phyloP scores from a whole-genome alignment of 2,113 vertebrate genomes.

The Sinocyclocheilus anophthalmus region DNA sequence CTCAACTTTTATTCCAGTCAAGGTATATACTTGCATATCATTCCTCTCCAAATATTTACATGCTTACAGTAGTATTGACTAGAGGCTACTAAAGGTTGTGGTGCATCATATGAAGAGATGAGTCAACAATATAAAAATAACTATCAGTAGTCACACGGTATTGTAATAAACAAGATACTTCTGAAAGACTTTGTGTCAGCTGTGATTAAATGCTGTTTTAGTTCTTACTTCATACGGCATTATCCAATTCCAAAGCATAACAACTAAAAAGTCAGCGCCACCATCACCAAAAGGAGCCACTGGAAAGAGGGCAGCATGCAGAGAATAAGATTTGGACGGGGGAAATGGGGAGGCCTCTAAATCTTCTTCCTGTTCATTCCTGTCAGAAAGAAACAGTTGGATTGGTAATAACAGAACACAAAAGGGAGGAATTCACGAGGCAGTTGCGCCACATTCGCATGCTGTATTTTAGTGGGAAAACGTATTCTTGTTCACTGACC shows the following conservation, averaged over 20 bases:
- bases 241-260: background rate
- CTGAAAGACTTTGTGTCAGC: background rate
- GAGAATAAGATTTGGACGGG: background rate
- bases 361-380: constrained; percentile 63
- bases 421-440: background rate
- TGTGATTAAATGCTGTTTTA: background rate
- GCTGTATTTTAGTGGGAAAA: too few relatives aligned
- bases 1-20: constrained; percentile 8
- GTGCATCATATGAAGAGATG: constrained; percentile 16
- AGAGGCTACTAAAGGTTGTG: constrained; percentile 13
- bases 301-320: background rate
- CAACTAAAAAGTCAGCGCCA: background rate
- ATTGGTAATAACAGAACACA: constrained; percentile 35
- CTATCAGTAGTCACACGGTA: background rate
- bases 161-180: background rate
- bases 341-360: constrained; percentile 39
- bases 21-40: background rate
- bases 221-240: background rate
- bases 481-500: background rate
- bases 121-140: background rate
- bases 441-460: background rate
- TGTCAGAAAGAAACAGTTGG: constrained; percentile 71
- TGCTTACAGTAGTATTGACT: constrained; percentile 17
- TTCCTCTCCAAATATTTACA: constrained; percentile 33
- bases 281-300: background rate